A percentile compares a stretch with the other conserved stretches of the same genome.
Evolutionary conservation across 2,113 vertebrate genomes (phyloP).

Genomic region (Mesocricetus auratus): DNA sequence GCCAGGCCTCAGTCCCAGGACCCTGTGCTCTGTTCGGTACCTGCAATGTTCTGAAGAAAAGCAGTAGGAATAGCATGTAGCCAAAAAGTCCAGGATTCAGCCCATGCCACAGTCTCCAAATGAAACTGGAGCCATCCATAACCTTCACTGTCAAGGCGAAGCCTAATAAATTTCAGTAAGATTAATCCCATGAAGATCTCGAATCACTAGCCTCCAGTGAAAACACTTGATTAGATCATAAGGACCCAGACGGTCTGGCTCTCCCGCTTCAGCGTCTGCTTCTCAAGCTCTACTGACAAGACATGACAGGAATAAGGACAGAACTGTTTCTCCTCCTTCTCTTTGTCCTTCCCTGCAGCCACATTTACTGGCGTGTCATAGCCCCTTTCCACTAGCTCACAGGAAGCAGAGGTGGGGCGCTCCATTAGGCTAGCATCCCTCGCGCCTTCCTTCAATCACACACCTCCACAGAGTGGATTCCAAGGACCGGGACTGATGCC

Average conservation of each 20-base stretch:
- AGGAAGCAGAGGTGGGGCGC: not conserved
- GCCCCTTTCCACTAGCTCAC: not conserved
- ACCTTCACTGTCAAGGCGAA: constrained; percentile 60
- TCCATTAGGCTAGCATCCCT: not conserved
- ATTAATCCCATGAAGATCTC: constrained; percentile 72
- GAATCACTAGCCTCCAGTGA: constrained; percentile 69
- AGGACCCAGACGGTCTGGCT: not conserved
- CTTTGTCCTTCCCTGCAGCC: constrained; percentile 12
- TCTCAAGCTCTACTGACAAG: constrained; percentile 35
- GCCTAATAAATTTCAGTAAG: constrained; percentile 65
- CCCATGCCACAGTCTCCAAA: not conserved
- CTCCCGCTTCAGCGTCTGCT: not conserved
- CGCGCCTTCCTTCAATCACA: not conserved
- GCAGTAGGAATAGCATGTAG: not conserved
- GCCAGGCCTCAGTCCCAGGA: not conserved
- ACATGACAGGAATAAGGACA: constrained; percentile 24
- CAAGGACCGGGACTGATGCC: not conserved
- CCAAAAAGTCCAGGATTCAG: not conserved
- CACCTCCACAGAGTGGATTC: not conserved
- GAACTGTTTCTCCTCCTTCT: not conserved
- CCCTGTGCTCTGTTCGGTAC: not conserved
- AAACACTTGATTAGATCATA: constrained; percentile 72
- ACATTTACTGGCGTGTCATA: not conserved
- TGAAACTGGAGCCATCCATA: constrained; percentile 31
- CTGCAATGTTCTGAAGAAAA: not conserved